A percentile compares a stretch with the other conserved stretches of the same genome.
Evolutionary conservation across 2,797 vertebrate species (phyloP).

Genomic region (Siniperca scherzeri): DNA sequence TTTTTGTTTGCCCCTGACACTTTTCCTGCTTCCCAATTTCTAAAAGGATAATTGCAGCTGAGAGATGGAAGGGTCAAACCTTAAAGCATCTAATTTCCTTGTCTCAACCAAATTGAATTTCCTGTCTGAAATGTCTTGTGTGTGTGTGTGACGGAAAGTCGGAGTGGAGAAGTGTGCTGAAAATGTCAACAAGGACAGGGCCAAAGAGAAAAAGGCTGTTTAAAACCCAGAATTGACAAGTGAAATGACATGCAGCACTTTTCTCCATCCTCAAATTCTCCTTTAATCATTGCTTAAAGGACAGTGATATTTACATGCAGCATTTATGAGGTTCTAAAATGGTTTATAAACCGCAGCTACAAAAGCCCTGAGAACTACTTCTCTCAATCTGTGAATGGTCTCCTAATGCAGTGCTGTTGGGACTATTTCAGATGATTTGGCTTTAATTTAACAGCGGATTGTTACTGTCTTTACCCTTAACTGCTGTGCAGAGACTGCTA

Average conservation of each 20-base stretch:
- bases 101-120: constrained; percentile 45
- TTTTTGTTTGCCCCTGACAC: neutral
- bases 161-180: neutral
- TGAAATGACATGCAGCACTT: neutral
- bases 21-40: constrained; percentile 14
- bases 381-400: neutral
- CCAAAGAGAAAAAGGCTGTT: constrained; percentile 21
- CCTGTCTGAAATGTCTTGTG: constrained; percentile 23
- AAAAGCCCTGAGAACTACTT: neutral
- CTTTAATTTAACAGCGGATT: constrained; percentile 24
- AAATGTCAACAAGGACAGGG: constrained; percentile 40
- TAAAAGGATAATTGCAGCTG: constrained; percentile 25
- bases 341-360: neutral
- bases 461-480: neutral
- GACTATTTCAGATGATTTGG: constrained; percentile 18
- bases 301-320: constrained; percentile 6
- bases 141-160: constrained; percentile 6
- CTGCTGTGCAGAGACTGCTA: constrained; percentile 14
- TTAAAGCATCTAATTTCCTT: constrained; percentile 34
- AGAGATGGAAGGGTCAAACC: constrained; percentile 27
- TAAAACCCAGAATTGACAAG: constrained; percentile 8
- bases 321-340: constrained; percentile 11
- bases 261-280: neutral
- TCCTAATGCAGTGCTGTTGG: neutral
- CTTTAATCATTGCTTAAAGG: constrained; percentile 17